Conservation (phyloP, 2,888 invertebrate species). For the Byasa hedistus region DNA sequence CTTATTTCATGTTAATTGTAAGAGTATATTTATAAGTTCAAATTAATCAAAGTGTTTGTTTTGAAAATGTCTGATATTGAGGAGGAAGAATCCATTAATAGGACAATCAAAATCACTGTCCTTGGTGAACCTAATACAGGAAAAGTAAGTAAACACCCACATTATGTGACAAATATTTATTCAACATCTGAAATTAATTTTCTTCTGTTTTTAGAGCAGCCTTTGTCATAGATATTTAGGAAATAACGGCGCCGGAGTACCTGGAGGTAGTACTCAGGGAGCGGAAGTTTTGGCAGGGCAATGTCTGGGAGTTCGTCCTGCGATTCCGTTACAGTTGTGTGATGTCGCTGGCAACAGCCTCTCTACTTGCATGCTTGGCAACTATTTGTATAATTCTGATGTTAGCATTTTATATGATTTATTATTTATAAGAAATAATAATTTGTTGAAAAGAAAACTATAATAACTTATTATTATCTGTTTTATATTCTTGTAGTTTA, state of each 20-base stretch:
- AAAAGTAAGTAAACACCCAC: slow-evolving; percentile 85
- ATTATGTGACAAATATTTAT: too few relatives aligned
- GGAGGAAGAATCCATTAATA: slow-evolving; percentile 80
- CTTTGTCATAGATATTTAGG: slow-evolving; percentile 70
- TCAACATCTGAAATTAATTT: slow-evolving; percentile 11
- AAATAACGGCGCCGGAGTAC: slow-evolving; percentile 37
- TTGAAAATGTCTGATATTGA: slow-evolving; percentile 83
- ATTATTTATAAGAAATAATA: background rate
- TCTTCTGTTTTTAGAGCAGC: slow-evolving; percentile 52
- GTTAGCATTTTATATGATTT: slow-evolving; percentile 66
- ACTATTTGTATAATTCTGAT: slow-evolving; percentile 85
- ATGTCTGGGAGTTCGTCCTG: slow-evolving; percentile 62
- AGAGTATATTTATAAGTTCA: too few relatives aligned
- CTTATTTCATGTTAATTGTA: background rate
- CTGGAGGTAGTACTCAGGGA: slow-evolving; percentile 60
- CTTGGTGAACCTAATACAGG: slow-evolving; percentile 90
- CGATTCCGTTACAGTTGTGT: slow-evolving; percentile 87
- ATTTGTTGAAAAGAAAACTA: background rate
- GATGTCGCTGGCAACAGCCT: slow-evolving; percentile 91
- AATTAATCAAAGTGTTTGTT: background rate
- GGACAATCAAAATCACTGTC: slow-evolving; percentile 87
- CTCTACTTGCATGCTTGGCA: slow-evolving; percentile 87
- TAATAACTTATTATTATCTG: too few relatives aligned
- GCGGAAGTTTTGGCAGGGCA: slow-evolving; percentile 73
- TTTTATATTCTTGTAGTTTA: too few relatives aligned